A percentile compares a stretch with the other conserved stretches of the same genome.
These are phyloP conservation scores for Ceyx cyanopectus DNA, from an alignment of 2,113 vertebrate genomes.

Conservation along the genomic window DNA sequence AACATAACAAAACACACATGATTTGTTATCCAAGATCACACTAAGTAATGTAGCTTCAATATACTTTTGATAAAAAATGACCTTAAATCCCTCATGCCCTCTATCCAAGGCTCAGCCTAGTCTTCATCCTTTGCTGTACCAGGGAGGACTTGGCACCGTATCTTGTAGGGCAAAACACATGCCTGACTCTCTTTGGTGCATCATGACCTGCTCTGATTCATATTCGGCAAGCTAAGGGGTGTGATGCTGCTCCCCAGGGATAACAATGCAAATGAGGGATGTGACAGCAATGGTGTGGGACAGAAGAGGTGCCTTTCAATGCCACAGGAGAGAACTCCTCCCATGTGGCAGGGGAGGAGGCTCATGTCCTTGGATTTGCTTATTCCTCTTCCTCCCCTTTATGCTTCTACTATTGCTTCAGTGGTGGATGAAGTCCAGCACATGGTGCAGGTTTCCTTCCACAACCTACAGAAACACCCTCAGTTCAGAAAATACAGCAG, in stretches of 20 bases:
- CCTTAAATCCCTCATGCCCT: background rate
- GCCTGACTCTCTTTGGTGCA: background rate
- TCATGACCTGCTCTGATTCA: background rate
- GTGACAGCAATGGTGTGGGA: rapidly evolving
- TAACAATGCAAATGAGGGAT: background rate
- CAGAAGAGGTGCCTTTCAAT: background rate
- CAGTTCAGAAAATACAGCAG: rapidly evolving
- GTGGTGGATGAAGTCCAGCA: rapidly evolving
- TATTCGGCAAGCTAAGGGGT: background rate
- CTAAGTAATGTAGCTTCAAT: background rate
- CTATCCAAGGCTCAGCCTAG: background rate
- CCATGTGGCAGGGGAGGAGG: too few relatives aligned
- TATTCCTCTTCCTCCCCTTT: background rate
- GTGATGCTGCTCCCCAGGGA: background rate
- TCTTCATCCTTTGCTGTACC: too few relatives aligned
- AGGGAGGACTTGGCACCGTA: rapidly evolving
- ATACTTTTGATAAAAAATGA: rapidly evolving
- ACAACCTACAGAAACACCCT: rapidly evolving
- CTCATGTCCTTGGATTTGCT: rapidly evolving
- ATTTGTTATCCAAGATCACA: background rate
- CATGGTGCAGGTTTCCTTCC: background rate
- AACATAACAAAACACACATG: rapidly evolving
- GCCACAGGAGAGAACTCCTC: background rate
- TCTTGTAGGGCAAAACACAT: background rate
- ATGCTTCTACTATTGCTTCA: rapidly evolving